These are phyloP conservation scores for Cephus nigrinus DNA, from an alignment of 2,888 invertebrate species.

Conservation along the genomic window DNA sequence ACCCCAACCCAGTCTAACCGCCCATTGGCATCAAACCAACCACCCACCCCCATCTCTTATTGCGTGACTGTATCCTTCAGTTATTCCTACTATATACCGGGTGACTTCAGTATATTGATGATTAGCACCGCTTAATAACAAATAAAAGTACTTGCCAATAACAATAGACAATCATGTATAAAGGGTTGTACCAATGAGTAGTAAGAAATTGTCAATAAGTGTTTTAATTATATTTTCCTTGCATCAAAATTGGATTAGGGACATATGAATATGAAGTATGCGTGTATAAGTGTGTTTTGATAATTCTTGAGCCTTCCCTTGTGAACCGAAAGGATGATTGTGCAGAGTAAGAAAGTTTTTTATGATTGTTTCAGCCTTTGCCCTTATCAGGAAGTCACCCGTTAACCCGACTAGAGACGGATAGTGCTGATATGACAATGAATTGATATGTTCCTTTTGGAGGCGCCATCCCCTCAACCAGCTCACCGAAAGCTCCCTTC, in stretches of 20 bases:
- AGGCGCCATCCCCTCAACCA: slow-evolving; percentile 29
- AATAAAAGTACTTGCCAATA: neutral
- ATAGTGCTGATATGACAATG: slow-evolving; percentile 51
- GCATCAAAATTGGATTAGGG: neutral
- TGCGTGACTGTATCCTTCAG: slow-evolving; percentile 47
- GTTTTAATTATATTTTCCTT: neutral
- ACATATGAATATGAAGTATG: neutral
- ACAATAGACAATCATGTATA: neutral
- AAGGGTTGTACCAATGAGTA: neutral
- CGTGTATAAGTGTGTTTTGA: neutral
- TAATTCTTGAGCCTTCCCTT: neutral
- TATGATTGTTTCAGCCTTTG: neutral
- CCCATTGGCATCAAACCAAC: slow-evolving; percentile 56
- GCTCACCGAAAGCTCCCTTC: slow-evolving; percentile 10
- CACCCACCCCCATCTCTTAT: slow-evolving; percentile 37
- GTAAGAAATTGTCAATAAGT: neutral
- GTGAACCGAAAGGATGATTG: no score
- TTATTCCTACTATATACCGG: slow-evolving; percentile 31
- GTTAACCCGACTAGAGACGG: slow-evolving; percentile 32
- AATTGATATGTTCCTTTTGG: slow-evolving; percentile 54
- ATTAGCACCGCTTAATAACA: neutral
- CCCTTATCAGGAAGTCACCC: slow-evolving; percentile 28
- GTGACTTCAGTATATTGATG: slow-evolving; percentile 18
- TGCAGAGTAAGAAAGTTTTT: neutral
- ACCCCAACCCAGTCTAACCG: slow-evolving; percentile 38